Evolutionary conservation across 2,888 invertebrate genomes (phyloP), one percentile per base, ranked within the genome.

Genomic region (Eupithecia inturbata): DNA sequence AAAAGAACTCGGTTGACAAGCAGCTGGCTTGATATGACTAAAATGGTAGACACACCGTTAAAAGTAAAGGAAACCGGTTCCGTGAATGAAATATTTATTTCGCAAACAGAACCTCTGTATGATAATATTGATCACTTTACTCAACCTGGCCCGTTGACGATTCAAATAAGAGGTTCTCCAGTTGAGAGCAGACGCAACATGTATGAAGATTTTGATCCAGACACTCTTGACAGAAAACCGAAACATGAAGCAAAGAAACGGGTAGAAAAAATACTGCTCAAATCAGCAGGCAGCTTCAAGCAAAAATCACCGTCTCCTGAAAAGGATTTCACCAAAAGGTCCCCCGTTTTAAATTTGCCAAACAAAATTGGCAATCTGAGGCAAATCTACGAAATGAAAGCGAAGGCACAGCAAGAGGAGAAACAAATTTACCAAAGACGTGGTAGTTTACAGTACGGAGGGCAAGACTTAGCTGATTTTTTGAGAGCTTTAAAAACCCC

Each of bases 161-260:
- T 98, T 77, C 96, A 97, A 92, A 97, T 98, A 92, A 96, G 88
- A 95, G 97, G 91, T 89, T 96, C 85, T 95, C 96, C 97, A 0
- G 95, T 96, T 72, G 96, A 96, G 83, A 95, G 95, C 22, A 95
- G 95, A 75, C 95, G 96, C 53, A 95, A 96, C 68, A 96, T 96
- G 77, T 96, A 96, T 16, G 97, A 97, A 82, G 96, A 96, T 74
- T 98, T 97, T 84, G 98, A 98, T 86, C 97, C 97, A 0, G 98
- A 98, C 81, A 98, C 98, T 0, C 93, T 98, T 39, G 98, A 98
- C 82, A 95, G 98, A 57, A 97, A 97, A 85, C 96, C 97, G 0
- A 91, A 87, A 75, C 86, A 85, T 57, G 92, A 91, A 77, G 81
- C 81, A 9, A 92, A 90, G 72, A 94, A 94, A 82, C 87, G 91